Percentiles rank a stretch among this genome's conserved stretches.
Evolutionary conservation across 2,113 vertebrate genomes (phyloP).

Genomic region (Sarotherodon lohbergeri): DNA sequence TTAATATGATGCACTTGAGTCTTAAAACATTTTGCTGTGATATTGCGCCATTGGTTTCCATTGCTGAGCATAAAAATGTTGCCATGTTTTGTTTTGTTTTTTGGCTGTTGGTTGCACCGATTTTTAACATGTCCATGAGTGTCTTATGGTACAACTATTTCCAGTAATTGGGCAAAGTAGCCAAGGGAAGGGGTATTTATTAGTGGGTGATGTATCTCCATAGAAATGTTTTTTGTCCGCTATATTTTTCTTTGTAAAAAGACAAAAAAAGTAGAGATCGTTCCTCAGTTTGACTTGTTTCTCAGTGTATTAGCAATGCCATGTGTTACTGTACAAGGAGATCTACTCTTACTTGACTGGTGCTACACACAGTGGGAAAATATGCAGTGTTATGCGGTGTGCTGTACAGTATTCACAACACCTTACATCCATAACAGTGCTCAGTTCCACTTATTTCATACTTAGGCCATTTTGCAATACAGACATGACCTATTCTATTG

Average conservation of each 20-base stretch:
- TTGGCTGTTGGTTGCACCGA: conserved; percentile 2
- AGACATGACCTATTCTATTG: conserved; percentile 33
- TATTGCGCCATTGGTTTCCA: conserved; percentile 41
- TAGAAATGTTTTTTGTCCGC: conserved; percentile 48
- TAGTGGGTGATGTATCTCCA: conserved; percentile 55
- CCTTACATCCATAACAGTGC: conserved; percentile 45
- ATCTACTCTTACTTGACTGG: conserved; percentile 58
- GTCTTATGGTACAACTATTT: conserved; percentile 66
- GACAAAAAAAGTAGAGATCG: conserved; percentile 33
- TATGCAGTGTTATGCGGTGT: conserved; percentile 51
- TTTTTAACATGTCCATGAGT: conserved; percentile 34
- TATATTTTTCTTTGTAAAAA: conserved; percentile 52
- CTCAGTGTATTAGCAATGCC: conserved; percentile 44
- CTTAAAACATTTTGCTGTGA: conserved; percentile 67
- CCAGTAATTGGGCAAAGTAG: conserved; percentile 51
- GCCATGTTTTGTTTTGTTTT: neutral
- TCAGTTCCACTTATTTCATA: conserved; percentile 42
- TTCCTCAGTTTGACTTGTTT: conserved; percentile 49
- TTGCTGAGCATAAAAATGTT: conserved; percentile 32
- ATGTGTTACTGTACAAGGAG: conserved; percentile 51
- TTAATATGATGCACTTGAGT: conserved; percentile 66
- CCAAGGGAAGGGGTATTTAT: conserved; percentile 68
- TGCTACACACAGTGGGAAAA: conserved; percentile 56
- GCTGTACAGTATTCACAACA: conserved; percentile 58
- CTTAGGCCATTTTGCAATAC: conserved; percentile 36